Evolutionary conservation across 2,113 vertebrate genomes (phyloP), one percentile per base, ranked within the genome.

Genomic region (Girardinichthys multiradiatus): DNA sequence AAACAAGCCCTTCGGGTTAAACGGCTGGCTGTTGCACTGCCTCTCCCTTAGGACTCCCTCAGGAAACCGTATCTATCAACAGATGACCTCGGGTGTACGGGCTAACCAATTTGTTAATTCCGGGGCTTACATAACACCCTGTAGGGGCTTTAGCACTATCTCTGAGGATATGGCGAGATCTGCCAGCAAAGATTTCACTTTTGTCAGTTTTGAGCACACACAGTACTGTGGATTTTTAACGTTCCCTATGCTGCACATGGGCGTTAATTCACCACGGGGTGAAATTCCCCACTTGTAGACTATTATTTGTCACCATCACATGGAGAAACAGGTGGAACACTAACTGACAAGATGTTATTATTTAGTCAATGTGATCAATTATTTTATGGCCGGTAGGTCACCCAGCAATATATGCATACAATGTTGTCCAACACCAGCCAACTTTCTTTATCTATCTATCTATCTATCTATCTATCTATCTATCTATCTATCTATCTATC

Each of bases 91-190:
- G 83, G 91, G 90, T 92, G 88, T 91, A 86, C 91, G 87, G 86
- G 84, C 87, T 86, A 91, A 90, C 91, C 93, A 92, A 93, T 94
- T 92, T 93, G 91, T 92, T 86, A 90, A 74, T 91, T 88, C 88
- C 82, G 62, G 57, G 79, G 74, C 89, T 94, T 94, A 92, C 90
- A 85, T 89, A 89, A 93, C 89, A 90, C 85, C 74, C 77, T 79
- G 58, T 54, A n/a, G 87, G 90, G 91, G 84, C 70, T 90, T 90
- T 77, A 80, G 81, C 68, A 58, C 78, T 64, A 85, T 87, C 60
- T 77, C 66, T 51, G 70, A 64, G 82, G 91, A 82, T 90, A 90
- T 87, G 45, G 79, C 77, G 74, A 82, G 80, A 85, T 84, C 63
- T 79, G 76, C 79, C 73, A 80, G 35, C 78, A 82, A 64, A 89